Conservation (phyloP, 2,113 vertebrate species). For the Scatophagus argus region DNA sequence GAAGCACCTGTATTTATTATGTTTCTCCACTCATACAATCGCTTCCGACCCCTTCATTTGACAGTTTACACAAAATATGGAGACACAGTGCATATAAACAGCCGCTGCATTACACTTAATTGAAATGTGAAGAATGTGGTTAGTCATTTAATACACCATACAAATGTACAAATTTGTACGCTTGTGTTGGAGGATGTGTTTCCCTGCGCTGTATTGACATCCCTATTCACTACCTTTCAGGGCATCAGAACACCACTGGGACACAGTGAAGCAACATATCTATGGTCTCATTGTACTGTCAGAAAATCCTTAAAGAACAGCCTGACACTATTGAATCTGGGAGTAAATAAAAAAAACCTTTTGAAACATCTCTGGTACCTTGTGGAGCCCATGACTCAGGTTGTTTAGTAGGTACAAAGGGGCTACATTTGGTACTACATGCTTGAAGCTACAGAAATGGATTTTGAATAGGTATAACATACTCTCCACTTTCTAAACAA, state of each 20-base stretch:
- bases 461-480: neutral
- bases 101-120: neutral
- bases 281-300: neutral
- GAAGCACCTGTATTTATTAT: neutral
- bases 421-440: neutral
- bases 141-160: neutral
- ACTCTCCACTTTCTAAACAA: neutral
- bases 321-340: neutral
- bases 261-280: slow-evolving; percentile 4
- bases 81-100: neutral
- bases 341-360: neutral
- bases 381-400: neutral
- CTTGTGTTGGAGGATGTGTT: slow-evolving; percentile 18
- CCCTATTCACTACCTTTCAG: neutral
- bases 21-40: neutral
- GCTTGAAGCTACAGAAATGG: neutral
- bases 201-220: slow-evolving; percentile 13
- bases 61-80: neutral
- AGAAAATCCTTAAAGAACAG: slow-evolving; percentile 5
- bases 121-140: slow-evolving; percentile 3
- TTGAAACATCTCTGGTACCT: slow-evolving; percentile 11
- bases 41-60: neutral
- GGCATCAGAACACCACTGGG: neutral
- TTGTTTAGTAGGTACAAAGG: neutral
- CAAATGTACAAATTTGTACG: slow-evolving; percentile 2